Base-by-base conservation (phyloP, 2,888 invertebrate genomes). In the Cantharis nigra region DNA sequence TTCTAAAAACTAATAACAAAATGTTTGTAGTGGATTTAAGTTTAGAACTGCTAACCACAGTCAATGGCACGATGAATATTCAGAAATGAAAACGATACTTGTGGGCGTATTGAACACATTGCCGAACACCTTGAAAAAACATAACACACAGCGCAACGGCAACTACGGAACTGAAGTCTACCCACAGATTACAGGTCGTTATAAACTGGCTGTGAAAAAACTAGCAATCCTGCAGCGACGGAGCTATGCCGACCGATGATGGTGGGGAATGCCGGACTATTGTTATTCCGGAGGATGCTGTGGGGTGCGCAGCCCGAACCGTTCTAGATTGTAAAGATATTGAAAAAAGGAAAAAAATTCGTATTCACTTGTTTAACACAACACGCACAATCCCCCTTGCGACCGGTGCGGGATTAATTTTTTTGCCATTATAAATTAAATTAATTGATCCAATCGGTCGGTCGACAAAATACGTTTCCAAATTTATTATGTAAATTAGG, bases 141-240 rank as follows among this genome's bases (percentile, higher is more conserved):
- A 74, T 69, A 74, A 72, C 75, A 67, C 72, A 76, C 75, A 69
- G 74, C 74, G 30, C 79, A 18, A 70, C 80, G 77, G 78, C 81
- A 79, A 80, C 81, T 70, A 76, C 82, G 77, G 77, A 80, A 82
- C 83, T 83, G 81, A 82, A 74, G 77, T 28, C 76, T 63, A 75
- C 79, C 79, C 79, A 81, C 81, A 85, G 87, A 87, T 87, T 87
- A 87, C 87, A 88, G 87, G 88, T 88, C 87, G 87, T 87, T 88
- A 87, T 87, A 87, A 30, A 86, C 83, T 81, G 84, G 85, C 85
- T 84, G 85, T 86, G 87, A 86, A 87, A 87, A 87, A 87, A 87
- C 86, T 85, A 83, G 84, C 85, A 83, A 83, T 81, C 81, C 81
- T 80, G 79, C 82, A 77, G 83, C 83, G 83, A 81, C 81, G 79